Percentiles rank a stretch among this genome's conserved stretches.
Conservation (phyloP, 2,113 vertebrate species). For the Corythoichthys haematopterus region DNA sequence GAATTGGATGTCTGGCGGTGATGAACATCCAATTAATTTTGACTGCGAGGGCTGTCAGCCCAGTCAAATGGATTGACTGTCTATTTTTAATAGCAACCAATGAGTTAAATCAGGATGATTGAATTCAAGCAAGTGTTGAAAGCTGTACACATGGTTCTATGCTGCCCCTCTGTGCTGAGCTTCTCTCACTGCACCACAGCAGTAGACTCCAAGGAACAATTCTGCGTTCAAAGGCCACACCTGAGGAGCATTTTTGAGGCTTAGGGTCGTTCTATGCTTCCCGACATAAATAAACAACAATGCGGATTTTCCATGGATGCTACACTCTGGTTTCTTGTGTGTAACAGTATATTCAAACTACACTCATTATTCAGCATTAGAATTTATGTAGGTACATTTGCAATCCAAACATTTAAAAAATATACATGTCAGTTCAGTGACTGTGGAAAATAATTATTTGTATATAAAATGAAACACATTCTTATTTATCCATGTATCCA, state of each 20-base stretch:
- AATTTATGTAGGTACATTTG: neutral
- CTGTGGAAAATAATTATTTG: neutral
- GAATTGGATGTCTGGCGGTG: no score
- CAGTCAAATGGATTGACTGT: no score
- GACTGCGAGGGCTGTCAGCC: no score
- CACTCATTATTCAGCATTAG: neutral
- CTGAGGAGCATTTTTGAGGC: neutral
- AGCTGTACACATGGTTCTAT: slow-evolving; percentile 19
- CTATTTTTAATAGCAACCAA: no score
- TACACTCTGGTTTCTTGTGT: neutral
- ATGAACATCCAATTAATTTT: no score
- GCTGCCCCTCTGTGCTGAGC: slow-evolving; percentile 45
- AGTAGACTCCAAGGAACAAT: neutral
- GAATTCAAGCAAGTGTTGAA: neutral
- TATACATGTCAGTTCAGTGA: neutral
- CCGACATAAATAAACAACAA: neutral
- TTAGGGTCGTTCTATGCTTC: neutral
- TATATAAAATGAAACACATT: no score
- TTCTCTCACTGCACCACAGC: slow-evolving; percentile 6
- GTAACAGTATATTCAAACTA: neutral
- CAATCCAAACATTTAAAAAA: neutral
- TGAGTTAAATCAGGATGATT: neutral
- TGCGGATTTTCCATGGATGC: neutral
- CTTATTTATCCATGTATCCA: no score
- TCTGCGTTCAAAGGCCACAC: neutral